Evolutionary conservation across 2,888 invertebrate genomes (phyloP).

Genomic region (Dryadula phaetusa): DNA sequence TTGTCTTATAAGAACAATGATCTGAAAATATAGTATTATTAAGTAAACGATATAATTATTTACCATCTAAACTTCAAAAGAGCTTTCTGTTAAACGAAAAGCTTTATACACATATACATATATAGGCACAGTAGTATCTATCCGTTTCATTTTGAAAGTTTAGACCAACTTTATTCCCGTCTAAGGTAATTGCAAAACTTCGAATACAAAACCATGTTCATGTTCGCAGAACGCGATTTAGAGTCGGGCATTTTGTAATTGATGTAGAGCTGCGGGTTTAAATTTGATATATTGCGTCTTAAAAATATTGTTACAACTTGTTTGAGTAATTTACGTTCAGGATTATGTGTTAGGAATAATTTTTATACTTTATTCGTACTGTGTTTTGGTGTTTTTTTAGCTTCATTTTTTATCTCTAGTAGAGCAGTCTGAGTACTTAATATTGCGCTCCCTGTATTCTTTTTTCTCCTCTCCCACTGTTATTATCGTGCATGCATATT

Average conservation of each 20-base stretch:
- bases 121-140: conserved; percentile 55
- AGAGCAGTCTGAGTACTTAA: too few species aligned
- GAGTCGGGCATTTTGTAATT: conserved; percentile 71
- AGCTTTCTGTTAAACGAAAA: too few species aligned
- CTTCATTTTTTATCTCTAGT: too few species aligned
- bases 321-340: conserved; percentile 11
- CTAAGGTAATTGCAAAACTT: conserved; percentile 82
- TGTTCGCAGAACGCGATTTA: conserved; percentile 76
- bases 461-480: too few species aligned
- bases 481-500: too few species aligned
- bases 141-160: conserved; percentile 77
- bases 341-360: neutral
- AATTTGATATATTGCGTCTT: conserved; percentile 11
- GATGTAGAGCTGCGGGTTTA: conserved; percentile 56
- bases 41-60: too few species aligned
- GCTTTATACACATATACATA: conserved; percentile 14
- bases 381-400: too few species aligned
- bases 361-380: neutral
- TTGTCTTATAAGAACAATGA: too few species aligned
- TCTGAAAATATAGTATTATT: too few species aligned
- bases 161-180: conserved; percentile 77
- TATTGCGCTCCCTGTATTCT: too few species aligned
- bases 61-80: too few species aligned
- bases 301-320: conserved; percentile 2
- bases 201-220: conserved; percentile 78